Evolutionary conservation across 2,113 vertebrate species (phyloP).

Genomic region (Xiphias gladius): DNA sequence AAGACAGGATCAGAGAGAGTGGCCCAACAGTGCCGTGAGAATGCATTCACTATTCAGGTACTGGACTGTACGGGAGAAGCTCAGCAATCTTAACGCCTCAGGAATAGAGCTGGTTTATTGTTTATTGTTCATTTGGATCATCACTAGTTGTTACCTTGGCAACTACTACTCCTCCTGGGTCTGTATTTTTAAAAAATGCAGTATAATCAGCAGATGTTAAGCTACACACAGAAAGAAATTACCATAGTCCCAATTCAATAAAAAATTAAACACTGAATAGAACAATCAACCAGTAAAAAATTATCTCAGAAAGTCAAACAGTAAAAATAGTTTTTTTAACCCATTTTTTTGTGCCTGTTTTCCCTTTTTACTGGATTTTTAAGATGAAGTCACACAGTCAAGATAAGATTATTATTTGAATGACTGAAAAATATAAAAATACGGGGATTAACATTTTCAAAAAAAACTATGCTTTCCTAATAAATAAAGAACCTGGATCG

Average conservation of each 20-base stretch:
- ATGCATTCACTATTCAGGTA: constrained; percentile 92
- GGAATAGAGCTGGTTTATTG: neutral
- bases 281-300: too few relatives aligned
- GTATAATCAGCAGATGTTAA: neutral
- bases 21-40: constrained; percentile 95
- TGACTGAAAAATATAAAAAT: neutral
- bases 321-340: too few relatives aligned
- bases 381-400: neutral
- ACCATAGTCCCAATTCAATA: neutral
- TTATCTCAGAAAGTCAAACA: neutral
- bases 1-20: constrained; percentile 97
- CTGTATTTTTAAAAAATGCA: neutral
- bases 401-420: neutral
- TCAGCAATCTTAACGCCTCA: neutral
- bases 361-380: neutral
- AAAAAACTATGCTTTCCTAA: too few relatives aligned
- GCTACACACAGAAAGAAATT: neutral
- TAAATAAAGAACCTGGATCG: too few relatives aligned
- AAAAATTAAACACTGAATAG: too few relatives aligned
- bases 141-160: neutral
- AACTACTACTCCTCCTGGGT: neutral
- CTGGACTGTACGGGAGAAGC: neutral
- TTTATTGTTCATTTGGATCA: neutral
- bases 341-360: too few relatives aligned
- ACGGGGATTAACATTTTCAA: too few relatives aligned